Conservation (phyloP, 2,888 invertebrate species). For the Oscheius sp. region DNA sequence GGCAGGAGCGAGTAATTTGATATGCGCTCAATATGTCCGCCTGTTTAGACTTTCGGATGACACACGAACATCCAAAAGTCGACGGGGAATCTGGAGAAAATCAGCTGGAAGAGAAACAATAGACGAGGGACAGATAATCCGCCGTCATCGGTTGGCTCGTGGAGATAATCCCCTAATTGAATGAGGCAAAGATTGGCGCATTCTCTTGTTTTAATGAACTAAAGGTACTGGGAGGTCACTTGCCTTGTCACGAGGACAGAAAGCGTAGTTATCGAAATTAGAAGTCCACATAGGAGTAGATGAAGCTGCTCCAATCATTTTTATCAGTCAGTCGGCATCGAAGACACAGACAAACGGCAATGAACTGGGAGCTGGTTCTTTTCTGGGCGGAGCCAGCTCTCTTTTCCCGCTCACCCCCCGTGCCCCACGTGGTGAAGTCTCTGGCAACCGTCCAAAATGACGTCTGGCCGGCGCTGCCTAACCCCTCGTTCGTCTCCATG, state of each 20-base stretch:
- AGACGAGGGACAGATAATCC: too few relatives aligned
- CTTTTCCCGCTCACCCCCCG: background rate
- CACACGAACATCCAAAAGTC: background rate
- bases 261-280: slow-evolving; percentile 38
- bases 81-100: slow-evolving; percentile 1
- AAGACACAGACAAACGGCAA: slow-evolving; percentile 6
- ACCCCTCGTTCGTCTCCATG: slow-evolving; percentile 11
- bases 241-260: slow-evolving; percentile 34
- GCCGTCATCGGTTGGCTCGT: too few relatives aligned
- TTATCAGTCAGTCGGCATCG: background rate
- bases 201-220: background rate
- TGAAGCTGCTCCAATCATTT: slow-evolving; percentile 35
- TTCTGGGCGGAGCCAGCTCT: slow-evolving; percentile 33
- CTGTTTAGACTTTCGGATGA: background rate
- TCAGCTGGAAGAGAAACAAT: background rate
- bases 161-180: too few relatives aligned
- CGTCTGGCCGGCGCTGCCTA: slow-evolving; percentile 11
- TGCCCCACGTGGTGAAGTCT: slow-evolving; percentile 4
- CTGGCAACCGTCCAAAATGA: background rate
- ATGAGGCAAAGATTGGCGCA: background rate
- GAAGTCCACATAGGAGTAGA: slow-evolving; percentile 40
- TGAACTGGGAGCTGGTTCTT: slow-evolving; percentile 33
- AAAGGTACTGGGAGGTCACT: too few relatives aligned
- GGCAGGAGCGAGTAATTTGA: background rate
- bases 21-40: too few relatives aligned